phyloP scores from a whole-genome alignment of 2,113 vertebrate genomes.

The Anarhynchus alexandrinus region DNA sequence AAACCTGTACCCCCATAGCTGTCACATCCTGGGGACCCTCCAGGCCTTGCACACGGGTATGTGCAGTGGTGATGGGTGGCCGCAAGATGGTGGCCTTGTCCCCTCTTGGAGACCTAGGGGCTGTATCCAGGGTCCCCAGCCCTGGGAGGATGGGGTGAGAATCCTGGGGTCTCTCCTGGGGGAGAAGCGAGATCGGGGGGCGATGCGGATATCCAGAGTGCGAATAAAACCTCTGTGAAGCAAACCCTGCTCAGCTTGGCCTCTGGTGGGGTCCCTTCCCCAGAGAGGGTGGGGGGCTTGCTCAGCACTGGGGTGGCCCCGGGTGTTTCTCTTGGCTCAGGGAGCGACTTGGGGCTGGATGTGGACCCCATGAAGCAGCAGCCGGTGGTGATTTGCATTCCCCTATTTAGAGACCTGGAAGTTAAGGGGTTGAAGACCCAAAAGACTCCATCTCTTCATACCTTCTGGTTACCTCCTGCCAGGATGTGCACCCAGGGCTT shows the following conservation, averaged over 20 bases:
- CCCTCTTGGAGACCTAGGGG: not conserved
- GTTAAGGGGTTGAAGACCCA: not conserved
- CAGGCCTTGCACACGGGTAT: not conserved
- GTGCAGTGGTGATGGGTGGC: constrained; percentile 45
- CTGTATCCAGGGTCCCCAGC: not conserved
- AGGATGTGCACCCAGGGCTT: not conserved
- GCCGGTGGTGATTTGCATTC: not conserved
- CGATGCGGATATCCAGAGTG: not conserved
- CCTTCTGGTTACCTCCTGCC: not conserved
- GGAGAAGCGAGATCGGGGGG: not conserved
- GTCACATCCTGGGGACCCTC: not conserved
- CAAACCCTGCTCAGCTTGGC: not conserved
- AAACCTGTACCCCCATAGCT: not conserved
- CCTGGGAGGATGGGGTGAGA: not conserved
- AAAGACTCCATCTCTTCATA: not conserved
- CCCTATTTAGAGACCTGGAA: not conserved
- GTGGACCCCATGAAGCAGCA: not conserved
- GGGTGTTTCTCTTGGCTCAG: not conserved
- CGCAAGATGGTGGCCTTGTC: constrained; percentile 53
- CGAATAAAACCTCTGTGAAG: constrained; percentile 53
- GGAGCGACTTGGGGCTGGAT: not conserved
- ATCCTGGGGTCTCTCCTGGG: not conserved
- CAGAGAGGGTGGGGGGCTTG: rapidly evolving
- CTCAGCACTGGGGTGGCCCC: rapidly evolving
- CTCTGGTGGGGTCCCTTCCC: not conserved